Evolutionary conservation across 53 echinoderm and acorn worm species (phyloP).

Genomic region (Echinometra lucunter): DNA sequence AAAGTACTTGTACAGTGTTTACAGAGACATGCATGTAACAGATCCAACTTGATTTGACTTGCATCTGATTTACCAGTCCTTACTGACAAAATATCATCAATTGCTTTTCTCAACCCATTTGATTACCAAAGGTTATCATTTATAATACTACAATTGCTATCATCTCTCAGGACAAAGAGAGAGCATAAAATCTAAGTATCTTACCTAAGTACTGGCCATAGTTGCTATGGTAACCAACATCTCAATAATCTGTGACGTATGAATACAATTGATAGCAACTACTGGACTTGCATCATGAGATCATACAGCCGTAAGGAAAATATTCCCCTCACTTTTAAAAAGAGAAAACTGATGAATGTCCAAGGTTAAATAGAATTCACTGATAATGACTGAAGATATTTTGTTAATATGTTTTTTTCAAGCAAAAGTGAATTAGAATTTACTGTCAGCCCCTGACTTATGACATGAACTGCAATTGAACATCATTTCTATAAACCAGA

Average conservation of each 20-base stretch:
- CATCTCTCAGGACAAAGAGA: neutral
- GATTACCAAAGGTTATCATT: neutral
- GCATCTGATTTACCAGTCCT: too few relatives aligned
- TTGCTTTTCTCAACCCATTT: neutral
- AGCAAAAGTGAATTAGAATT: too few relatives aligned
- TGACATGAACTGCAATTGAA: too few relatives aligned
- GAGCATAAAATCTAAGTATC: neutral
- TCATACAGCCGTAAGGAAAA: neutral
- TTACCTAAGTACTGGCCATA: neutral
- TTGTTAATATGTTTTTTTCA: too few relatives aligned
- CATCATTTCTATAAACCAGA: too few relatives aligned
- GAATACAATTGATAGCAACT: neutral
- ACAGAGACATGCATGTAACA: too few relatives aligned
- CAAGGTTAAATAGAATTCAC: neutral
- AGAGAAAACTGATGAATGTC: neutral
- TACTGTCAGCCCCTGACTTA: too few relatives aligned
- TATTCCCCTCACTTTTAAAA: neutral
- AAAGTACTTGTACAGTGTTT: too few relatives aligned
- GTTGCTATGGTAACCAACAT: slow-evolving; percentile 22
- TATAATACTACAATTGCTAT: neutral
- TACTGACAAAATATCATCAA: neutral
- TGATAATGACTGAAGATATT: neutral
- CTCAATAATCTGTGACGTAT: slow-evolving; percentile 14
- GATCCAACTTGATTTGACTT: too few relatives aligned
- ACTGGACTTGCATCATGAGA: neutral